Evolutionary conservation across 2,113 vertebrate genomes (phyloP).

Genomic region (Sclerurus mexicanus): DNA sequence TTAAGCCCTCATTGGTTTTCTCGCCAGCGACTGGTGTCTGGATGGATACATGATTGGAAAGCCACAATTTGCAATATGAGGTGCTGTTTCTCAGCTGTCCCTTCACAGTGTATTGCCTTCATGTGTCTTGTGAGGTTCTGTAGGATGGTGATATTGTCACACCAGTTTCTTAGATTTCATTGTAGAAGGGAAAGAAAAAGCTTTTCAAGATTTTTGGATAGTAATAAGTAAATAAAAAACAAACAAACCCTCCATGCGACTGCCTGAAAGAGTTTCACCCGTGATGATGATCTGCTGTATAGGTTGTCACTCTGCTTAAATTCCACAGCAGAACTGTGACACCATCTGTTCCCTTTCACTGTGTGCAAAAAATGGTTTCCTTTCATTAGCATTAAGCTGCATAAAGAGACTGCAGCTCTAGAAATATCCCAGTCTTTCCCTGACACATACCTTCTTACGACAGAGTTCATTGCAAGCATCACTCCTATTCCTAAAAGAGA

Average conservation of each 20-base stretch:
- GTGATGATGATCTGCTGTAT: slow-evolving; percentile 47
- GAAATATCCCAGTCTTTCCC: slow-evolving; percentile 28
- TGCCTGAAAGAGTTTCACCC: slow-evolving; percentile 38
- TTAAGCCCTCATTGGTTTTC: background rate
- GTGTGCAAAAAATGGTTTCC: slow-evolving; percentile 65
- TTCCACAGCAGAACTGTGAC: slow-evolving; percentile 67
- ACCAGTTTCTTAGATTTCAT: background rate
- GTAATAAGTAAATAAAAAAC: slow-evolving; percentile 23
- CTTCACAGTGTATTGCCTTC: background rate
- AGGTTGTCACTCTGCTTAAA: slow-evolving; percentile 65
- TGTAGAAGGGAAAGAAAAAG: background rate
- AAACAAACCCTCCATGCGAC: slow-evolving; percentile 11
- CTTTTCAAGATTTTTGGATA: background rate
- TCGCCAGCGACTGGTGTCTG: background rate
- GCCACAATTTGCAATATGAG: background rate
- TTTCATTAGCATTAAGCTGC: slow-evolving; percentile 66
- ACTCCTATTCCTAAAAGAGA: background rate
- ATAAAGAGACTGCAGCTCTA: slow-evolving; percentile 44
- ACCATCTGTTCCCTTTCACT: slow-evolving; percentile 69
- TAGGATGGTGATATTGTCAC: background rate
- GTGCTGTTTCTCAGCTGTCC: background rate
- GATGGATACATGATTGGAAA: background rate
- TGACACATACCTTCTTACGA: slow-evolving; percentile 24
- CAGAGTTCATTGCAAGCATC: background rate
- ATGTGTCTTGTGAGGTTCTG: background rate